phyloP scores from a whole-genome alignment of 1,140 invertebrate species.

The Hirudo medicinalis region DNA sequence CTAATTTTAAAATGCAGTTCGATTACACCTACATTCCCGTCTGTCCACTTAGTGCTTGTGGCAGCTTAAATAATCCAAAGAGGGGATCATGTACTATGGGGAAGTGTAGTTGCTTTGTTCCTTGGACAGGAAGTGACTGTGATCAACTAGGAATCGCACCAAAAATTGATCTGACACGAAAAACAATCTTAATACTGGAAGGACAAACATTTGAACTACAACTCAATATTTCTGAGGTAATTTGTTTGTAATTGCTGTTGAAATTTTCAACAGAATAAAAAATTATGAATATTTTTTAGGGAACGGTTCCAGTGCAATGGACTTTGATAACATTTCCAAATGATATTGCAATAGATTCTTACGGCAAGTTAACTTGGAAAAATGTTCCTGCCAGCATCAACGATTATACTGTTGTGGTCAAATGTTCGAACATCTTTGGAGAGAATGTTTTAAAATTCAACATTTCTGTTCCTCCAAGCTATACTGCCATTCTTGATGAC shows the following conservation, averaged over 20 bases:
- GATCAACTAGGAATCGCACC: conserved; percentile 19
- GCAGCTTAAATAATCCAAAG: conserved; percentile 20
- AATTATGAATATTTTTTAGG: conserved; percentile 16
- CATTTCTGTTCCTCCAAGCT: conserved; percentile 22
- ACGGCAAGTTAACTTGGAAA: conserved; percentile 21
- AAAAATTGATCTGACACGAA: neutral
- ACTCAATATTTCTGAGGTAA: conserved; percentile 23
- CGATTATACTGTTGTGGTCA: conserved; percentile 18
- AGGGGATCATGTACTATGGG: conserved; percentile 26
- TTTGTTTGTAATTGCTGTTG: neutral
- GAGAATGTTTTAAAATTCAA: conserved; percentile 18
- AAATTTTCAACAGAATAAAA: neutral
- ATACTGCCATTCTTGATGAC: conserved; percentile 16
- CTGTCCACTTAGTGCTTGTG: conserved; percentile 25
- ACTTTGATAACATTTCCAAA: conserved; percentile 11
- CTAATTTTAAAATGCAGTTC: conserved; percentile 21
- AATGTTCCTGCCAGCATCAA: conserved; percentile 12
- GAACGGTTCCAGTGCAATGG: conserved; percentile 23
- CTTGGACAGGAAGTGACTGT: conserved; percentile 26
- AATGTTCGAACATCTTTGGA: conserved; percentile 22
- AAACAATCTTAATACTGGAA: conserved; percentile 15
- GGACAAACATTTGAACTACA: conserved; percentile 17
- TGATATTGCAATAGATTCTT: conserved; percentile 22
- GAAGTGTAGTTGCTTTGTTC: conserved; percentile 24
- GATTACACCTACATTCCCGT: conserved; percentile 23